Conservation (phyloP, 2,888 invertebrate species). For the Hirtodrosophila alboralis region DNA sequence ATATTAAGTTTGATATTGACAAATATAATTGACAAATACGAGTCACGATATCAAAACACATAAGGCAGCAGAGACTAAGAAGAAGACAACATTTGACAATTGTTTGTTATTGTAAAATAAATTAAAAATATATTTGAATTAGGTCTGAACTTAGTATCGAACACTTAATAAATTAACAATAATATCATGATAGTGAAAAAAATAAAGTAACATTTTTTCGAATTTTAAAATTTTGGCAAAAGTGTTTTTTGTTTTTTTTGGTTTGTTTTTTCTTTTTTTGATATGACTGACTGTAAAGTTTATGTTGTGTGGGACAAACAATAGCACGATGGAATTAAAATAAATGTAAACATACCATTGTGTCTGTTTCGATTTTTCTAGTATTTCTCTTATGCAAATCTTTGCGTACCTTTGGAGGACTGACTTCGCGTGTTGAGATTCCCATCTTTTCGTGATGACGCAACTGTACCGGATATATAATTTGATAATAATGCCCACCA, state of each 20-base stretch:
- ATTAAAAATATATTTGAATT: too few relatives aligned
- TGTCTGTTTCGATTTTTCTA: slow-evolving; percentile 83
- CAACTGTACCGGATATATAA: slow-evolving; percentile 96
- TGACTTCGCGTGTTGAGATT: slow-evolving; percentile 96
- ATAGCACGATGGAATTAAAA: slow-evolving; percentile 41
- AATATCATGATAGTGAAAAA: too few relatives aligned
- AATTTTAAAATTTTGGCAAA: too few relatives aligned
- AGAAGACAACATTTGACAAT: slow-evolving; percentile 2
- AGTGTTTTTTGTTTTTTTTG: neutral
- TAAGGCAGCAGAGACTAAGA: slow-evolving; percentile 13
- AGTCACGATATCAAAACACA: slow-evolving; percentile 24
- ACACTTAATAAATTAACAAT: too few relatives aligned
- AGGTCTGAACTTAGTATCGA: too few relatives aligned
- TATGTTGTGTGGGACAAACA: slow-evolving; percentile 25
- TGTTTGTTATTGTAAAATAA: too few relatives aligned
- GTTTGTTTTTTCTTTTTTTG: too few relatives aligned
- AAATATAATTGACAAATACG: neutral
- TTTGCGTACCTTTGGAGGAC: slow-evolving; percentile 92
- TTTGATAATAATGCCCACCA: slow-evolving; percentile 96
- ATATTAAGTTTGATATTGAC: slow-evolving; percentile 2
- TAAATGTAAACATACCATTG: slow-evolving; percentile 85
- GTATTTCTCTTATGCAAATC: slow-evolving; percentile 83
- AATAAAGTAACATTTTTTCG: too few relatives aligned
- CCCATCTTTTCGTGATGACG: slow-evolving; percentile 98
- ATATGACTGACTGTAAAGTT: slow-evolving; percentile 2